Evolutionary conservation across 2,797 vertebrate genomes (phyloP), one percentile per base, ranked within the genome.

Genomic region (Capromys pilorides): DNA sequence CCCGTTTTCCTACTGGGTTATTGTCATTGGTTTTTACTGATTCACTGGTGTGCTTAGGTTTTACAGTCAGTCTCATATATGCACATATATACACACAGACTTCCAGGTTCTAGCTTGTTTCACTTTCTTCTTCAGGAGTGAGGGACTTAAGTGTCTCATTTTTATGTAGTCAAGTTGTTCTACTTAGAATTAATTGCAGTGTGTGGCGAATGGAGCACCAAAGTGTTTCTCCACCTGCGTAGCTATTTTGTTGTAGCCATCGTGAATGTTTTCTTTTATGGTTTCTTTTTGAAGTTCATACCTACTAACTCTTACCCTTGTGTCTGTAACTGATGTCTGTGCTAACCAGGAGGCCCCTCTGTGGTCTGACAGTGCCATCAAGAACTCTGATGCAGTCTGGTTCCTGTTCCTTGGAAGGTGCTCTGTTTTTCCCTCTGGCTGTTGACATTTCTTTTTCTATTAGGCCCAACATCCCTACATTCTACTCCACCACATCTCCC

Each of bases 91-190:
- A 39, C 19, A 26, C 61, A 19, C 33, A 36, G 2, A 62, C 19
- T 79, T 39, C 71, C 7, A 33, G 21, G 49, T 45, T 39, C 16
- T 66, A 90, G 59, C 24, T 85, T 71, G 36, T 6, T 75, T 61
- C 49, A 54, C 28, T 91, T 89, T 49, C 77, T 77, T 75, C 33
- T 61, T 93, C 26, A 93, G 59, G 39, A 41, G 62, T 59, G 26
- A 82, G 62, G 13, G 22, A 79, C 71, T 86, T 75, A 66, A 59
- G 26, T 59, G 81, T 39, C 90, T 78, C 62, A 69, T 49, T 91
- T 92, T 77, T 36, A 51, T 31, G 54, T 5, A 49, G 39, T n/a
- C 81, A 51, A 31, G 2, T 45, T 24, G 67, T 71, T 80, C 13
- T 59, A 61, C 31, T 69, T 61, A 51, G 79, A 87, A 33, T 45